A percentile compares a stretch with the other conserved stretches of the same genome.
phyloP scores from a whole-genome alignment of 2,113 vertebrate genomes.

The Sardina pilchardus region DNA sequence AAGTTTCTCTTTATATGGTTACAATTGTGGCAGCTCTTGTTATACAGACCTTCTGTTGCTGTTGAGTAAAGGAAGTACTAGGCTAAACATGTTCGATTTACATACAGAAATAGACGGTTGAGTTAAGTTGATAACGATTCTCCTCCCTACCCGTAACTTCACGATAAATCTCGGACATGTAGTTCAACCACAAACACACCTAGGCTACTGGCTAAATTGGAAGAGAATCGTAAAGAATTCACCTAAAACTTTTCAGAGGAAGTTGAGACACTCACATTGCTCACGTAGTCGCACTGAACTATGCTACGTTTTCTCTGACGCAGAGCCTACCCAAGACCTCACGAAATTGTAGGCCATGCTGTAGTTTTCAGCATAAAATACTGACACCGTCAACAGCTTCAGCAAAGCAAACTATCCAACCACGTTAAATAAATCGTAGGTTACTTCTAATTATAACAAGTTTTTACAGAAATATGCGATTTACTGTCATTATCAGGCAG shows the following conservation, averaged over 20 bases:
- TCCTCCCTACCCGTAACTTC: neutral
- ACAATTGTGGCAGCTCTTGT: neutral
- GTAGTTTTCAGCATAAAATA: neutral
- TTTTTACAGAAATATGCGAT: neutral
- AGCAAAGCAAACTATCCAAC: neutral
- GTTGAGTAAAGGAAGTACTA: neutral
- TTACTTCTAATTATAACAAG: neutral
- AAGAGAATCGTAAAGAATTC: neutral
- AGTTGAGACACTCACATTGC: neutral
- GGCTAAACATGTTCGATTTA: neutral
- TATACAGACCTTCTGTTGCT: neutral
- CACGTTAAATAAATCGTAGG: neutral
- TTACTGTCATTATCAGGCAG: neutral
- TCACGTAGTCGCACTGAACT: neutral
- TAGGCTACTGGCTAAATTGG: neutral
- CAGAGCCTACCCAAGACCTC: neutral
- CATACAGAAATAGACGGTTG: neutral
- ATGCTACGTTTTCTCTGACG: constrained; percentile 9
- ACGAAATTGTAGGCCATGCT: constrained; percentile 6
- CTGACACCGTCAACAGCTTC: neutral
- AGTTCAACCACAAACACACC: too few relatives aligned
- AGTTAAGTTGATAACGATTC: neutral
- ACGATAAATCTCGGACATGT: neutral
- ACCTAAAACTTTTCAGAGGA: neutral
- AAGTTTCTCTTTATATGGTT: neutral